phyloP scores from a whole-genome alignment of 1,140 invertebrate species.

The Bombus haemorrhoidalis region DNA sequence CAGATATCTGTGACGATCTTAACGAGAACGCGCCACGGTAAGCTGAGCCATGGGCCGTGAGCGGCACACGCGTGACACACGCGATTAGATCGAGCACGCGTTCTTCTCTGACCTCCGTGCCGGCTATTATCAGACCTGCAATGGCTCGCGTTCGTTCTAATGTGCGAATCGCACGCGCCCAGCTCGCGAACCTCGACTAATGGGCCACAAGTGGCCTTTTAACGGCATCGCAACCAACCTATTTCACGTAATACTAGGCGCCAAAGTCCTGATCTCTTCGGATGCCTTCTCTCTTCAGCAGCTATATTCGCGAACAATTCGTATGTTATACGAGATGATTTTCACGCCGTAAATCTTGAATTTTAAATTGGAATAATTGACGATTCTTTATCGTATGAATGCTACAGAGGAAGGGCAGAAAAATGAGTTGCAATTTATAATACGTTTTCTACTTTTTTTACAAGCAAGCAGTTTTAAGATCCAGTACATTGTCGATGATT shows the following conservation, averaged over 20 bases:
- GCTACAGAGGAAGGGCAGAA: too few species aligned
- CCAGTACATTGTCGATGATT: too few species aligned
- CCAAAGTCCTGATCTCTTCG: not conserved
- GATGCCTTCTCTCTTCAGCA: not conserved
- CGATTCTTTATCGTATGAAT: too few species aligned
- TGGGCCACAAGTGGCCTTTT: conserved; percentile 69
- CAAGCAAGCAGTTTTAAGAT: too few species aligned
- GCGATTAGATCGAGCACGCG: conserved; percentile 57
- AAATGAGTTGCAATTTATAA: too few species aligned
- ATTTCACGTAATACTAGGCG: conserved; percentile 62
- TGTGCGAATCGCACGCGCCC: conserved; percentile 71
- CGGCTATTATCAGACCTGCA: conserved; percentile 24
- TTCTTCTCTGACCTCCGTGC: conserved; percentile 30
- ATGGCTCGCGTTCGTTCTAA: conserved; percentile 68
- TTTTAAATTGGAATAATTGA: too few species aligned
- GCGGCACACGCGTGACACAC: conserved; percentile 53
- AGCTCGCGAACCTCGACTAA: conserved; percentile 75
- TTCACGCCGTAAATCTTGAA: too few species aligned
- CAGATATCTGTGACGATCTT: conserved; percentile 37
- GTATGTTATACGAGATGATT: too few species aligned
- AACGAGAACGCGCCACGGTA: conserved; percentile 30
- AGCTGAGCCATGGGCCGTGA: conserved; percentile 17
- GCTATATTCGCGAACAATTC: too few species aligned
- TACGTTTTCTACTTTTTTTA: too few species aligned
- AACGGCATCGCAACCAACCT: conserved; percentile 54